Evolutionary conservation across 1,140 invertebrate species (phyloP).

Genomic region (Aphaenogaster floridana): DNA sequence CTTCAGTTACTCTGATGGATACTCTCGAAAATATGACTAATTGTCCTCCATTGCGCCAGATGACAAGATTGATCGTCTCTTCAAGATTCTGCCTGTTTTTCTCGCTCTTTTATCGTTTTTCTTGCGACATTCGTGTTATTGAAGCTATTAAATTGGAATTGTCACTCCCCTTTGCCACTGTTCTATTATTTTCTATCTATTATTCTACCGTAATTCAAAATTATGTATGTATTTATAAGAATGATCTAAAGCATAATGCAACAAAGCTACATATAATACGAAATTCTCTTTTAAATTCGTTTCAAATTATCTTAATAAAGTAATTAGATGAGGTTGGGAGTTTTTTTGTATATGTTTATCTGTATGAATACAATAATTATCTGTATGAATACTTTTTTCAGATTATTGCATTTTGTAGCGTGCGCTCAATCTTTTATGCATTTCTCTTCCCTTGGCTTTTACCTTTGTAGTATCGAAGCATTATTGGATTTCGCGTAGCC

Average conservation of each 20-base stretch:
- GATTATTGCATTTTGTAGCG: background rate
- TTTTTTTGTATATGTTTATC: background rate
- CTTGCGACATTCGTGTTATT: background rate
- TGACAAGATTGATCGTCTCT: slow-evolving; percentile 39
- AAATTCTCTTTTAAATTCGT: background rate
- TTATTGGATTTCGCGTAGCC: slow-evolving; percentile 4
- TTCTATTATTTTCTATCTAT: background rate
- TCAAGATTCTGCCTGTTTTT: slow-evolving; percentile 2
- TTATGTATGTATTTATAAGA: background rate
- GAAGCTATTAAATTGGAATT: background rate
- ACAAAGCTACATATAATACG: background rate
- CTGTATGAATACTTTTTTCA: background rate
- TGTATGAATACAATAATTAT: background rate
- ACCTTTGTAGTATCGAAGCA: slow-evolving; percentile 7
- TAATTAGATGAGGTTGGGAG: background rate
- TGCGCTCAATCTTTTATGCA: background rate
- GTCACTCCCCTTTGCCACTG: background rate
- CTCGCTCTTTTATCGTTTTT: background rate
- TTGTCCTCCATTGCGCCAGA: background rate
- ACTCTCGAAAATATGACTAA: slow-evolving; percentile 42
- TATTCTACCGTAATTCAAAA: background rate
- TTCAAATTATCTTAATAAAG: background rate
- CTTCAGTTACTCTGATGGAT: slow-evolving; percentile 35
- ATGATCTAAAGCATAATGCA: background rate
- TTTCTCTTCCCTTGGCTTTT: slow-evolving; percentile 14